phyloP scores from a whole-genome alignment of 2,888 invertebrate species.

The Diarsia dahlii region DNA sequence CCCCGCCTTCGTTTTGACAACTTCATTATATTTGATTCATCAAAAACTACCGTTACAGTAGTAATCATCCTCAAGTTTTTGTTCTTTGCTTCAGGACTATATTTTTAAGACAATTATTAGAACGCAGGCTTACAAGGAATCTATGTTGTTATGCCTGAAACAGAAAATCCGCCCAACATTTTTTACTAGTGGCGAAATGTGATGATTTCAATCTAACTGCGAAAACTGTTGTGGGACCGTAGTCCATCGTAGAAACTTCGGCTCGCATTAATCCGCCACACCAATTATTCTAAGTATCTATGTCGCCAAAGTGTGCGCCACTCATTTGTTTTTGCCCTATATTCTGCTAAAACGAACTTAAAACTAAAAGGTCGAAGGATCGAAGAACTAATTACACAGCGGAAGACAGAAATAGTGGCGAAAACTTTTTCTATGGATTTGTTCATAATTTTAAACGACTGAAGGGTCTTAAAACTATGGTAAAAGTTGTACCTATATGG shows the following conservation, averaged over 20 bases:
- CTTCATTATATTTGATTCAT: slow-evolving; percentile 13
- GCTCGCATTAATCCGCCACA: slow-evolving; percentile 7
- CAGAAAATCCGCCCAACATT: no score
- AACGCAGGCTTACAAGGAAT: no score
- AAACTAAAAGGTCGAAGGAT: neutral
- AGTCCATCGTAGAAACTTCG: neutral
- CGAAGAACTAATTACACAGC: neutral
- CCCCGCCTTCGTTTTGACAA: neutral
- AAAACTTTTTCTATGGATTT: neutral
- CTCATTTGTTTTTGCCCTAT: slow-evolving; percentile 14
- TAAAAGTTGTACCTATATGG: no score
- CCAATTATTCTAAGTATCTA: neutral
- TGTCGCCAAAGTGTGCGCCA: neutral
- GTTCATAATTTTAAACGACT: neutral
- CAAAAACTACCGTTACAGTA: neutral
- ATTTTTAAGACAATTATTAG: no score
- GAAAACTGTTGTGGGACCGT: neutral
- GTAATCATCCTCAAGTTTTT: neutral
- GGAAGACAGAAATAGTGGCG: neutral
- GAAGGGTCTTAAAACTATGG: no score
- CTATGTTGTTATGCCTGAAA: no score
- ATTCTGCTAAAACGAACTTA: slow-evolving; percentile 7
- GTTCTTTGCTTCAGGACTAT: no score
- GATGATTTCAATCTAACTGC: neutral
- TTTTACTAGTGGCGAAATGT: neutral